Conservation (phyloP, 2,888 invertebrate species). For the Zhuqinia jingwanae region DNA sequence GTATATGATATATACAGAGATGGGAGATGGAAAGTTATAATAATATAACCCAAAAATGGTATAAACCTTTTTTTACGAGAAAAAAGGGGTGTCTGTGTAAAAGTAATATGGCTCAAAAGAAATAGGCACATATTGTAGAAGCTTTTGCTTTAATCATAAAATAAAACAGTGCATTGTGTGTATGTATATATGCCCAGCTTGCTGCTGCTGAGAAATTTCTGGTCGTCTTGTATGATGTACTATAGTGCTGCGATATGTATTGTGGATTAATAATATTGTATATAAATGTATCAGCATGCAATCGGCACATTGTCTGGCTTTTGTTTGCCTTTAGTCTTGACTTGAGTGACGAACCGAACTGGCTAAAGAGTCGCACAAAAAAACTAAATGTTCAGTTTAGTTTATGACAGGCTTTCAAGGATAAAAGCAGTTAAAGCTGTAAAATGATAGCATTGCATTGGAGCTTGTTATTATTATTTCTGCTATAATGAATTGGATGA, state of each 20-base stretch:
- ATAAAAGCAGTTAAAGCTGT: slow-evolving; percentile 47
- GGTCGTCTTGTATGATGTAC: no score
- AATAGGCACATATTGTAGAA: neutral
- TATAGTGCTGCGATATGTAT: neutral
- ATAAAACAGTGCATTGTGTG: slow-evolving; percentile 11
- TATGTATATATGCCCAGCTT: no score
- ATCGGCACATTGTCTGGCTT: slow-evolving; percentile 76
- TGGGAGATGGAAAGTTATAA: neutral
- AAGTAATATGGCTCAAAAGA: neutral
- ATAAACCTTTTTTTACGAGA: no score
- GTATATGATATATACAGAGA: neutral
- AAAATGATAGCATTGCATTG: neutral
- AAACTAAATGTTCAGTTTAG: slow-evolving; percentile 37
- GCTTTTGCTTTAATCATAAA: slow-evolving; percentile 18
- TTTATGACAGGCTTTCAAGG: slow-evolving; percentile 57
- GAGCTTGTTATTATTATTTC: neutral
- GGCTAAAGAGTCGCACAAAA: slow-evolving; percentile 27
- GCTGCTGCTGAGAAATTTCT: no score
- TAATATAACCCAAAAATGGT: no score
- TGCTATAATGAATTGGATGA: slow-evolving; percentile 25
- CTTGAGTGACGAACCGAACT: slow-evolving; percentile 57
- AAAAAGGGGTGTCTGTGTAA: no score
- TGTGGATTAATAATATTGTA: neutral
- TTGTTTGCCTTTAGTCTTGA: slow-evolving; percentile 41
- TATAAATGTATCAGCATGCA: slow-evolving; percentile 72